Percentiles rank a stretch among this genome's conserved stretches.
Evolutionary conservation across 2,113 vertebrate species (phyloP).

Genomic region (Phaetusa simplex): DNA sequence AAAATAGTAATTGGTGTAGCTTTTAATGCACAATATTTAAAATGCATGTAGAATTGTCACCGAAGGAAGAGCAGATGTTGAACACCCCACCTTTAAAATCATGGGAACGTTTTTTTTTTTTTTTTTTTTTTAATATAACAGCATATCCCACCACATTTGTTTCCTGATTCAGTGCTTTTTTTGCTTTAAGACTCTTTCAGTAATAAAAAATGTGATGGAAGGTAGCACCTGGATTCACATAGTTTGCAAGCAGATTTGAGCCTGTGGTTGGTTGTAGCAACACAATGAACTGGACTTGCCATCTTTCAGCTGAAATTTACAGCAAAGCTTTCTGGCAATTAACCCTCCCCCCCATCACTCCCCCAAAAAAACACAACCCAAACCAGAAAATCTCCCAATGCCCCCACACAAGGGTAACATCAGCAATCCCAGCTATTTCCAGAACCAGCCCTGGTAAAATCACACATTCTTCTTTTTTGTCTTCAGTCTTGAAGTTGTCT

Average conservation of each 20-base stretch:
- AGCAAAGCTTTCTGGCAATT: not conserved
- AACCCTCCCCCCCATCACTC: too few species aligned
- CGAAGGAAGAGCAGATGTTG: not conserved
- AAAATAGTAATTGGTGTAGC: not conserved
- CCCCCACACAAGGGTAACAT: not conserved
- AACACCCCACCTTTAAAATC: not conserved
- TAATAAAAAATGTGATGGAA: not conserved
- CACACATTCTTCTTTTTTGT: not conserved
- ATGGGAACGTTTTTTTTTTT: not conserved
- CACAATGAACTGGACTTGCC: not conserved
- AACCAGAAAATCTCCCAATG: not conserved
- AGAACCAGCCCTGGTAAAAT: not conserved
- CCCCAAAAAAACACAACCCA: not conserved
- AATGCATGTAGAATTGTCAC: not conserved
- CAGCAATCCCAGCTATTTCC: not conserved
- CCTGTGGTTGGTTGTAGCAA: not conserved
- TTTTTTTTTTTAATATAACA: not conserved
- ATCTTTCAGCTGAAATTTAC: not conserved
- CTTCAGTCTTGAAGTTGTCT: not conserved
- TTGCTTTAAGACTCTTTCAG: not conserved
- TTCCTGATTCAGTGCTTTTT: not conserved
- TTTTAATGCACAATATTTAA: not conserved
- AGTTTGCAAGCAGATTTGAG: not conserved
- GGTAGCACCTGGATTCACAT: not conserved
- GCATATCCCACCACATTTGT: not conserved